Base-by-base conservation (phyloP, 1,140 invertebrate species). In the Batillaria attramentaria region DNA sequence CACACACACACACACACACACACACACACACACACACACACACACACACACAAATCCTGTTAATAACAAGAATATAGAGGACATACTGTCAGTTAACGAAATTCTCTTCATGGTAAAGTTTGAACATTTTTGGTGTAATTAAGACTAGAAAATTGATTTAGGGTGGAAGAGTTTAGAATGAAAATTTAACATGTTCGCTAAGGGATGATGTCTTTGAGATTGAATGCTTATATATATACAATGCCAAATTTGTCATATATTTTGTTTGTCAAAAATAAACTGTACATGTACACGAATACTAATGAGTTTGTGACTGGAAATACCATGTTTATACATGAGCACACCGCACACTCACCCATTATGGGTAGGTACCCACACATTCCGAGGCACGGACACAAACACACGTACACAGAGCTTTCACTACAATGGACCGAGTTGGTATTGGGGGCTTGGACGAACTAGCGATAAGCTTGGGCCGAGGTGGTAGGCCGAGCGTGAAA, bases 11-110 rank as follows among this genome's bases (percentile, higher is more conserved):
- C 57, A 62, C 57, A 62, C 57, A 62, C 57, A 62, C 57, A 62
- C 57, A 62, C 57, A 62, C 57, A 62, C 57, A 62, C 57, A 62
- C 57, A 62, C 57, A 62, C 57, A 62, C 57, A 62, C 57, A 62
- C 57, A 62, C 57, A 62, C 57, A 62, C 57, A 62, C 57, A 62
- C 57, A 28, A 18, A 62, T 28, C 20, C 57, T 28, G n/a, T 28
- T 62, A 5, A 6, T 62, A 18, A 28, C 57, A 62, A 18, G n/a
- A 18, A 62, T n/a, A 28, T 28, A 62, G 8, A 5, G 5, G 8
- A 28, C 57, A 28, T 28, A 62, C 57, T 6, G 20, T n/a, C 57
- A 5, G 8, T n/a, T n/a, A n/a, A n/a, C n/a, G n/a, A n/a, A n/a
- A n/a, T n/a, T n/a, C n/a, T n/a, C n/a, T n/a, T n/a, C n/a, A n/a